Evolutionary conservation across 1,140 invertebrate genomes (phyloP).

Genomic region (Drosophila albomicans): DNA sequence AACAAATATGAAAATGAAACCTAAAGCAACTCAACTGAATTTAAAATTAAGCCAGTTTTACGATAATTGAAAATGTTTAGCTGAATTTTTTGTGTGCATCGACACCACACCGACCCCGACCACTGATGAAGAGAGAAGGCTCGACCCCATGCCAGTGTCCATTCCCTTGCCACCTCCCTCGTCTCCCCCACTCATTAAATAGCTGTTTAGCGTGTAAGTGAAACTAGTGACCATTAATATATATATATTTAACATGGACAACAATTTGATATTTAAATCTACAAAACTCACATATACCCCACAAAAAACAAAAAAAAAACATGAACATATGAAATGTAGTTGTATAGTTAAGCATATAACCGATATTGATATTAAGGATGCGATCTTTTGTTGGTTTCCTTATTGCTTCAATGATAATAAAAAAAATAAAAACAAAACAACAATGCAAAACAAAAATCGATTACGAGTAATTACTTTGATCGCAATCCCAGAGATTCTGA

Average conservation of each 20-base stretch:
- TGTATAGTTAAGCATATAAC: slow-evolving; percentile 72
- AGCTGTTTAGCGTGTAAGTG: slow-evolving; percentile 53
- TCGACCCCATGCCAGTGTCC: slow-evolving; percentile 69
- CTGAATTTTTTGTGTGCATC: slow-evolving; percentile 67
- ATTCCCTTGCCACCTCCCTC: slow-evolving; percentile 15
- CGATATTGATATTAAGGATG: slow-evolving; percentile 76
- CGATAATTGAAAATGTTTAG: slow-evolving; percentile 77
- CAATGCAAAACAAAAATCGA: slow-evolving; percentile 1
- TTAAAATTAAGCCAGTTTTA: slow-evolving; percentile 64
- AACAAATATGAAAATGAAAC: slow-evolving; percentile 4
- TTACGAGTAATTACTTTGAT: slow-evolving; percentile 65
- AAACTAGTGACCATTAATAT: slow-evolving; percentile 54
- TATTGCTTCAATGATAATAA: slow-evolving; percentile 76
- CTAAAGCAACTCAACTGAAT: slow-evolving; percentile 57
- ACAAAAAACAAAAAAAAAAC: not conserved
- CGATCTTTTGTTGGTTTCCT: slow-evolving; percentile 82
- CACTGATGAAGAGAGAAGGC: slow-evolving; percentile 14
- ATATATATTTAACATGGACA: slow-evolving; percentile 26
- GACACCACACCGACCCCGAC: slow-evolving; percentile 31
- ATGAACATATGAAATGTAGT: slow-evolving; percentile 60
- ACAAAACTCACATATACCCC: slow-evolving; percentile 53
- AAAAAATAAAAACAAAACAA: slow-evolving; percentile 39
- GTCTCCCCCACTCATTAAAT: slow-evolving; percentile 6
- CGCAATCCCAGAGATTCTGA: slow-evolving; percentile 69
- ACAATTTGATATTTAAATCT: slow-evolving; percentile 62